These are phyloP conservation scores for Hyposoter dolosus DNA, from an alignment of 2,888 invertebrate genomes.

Conservation along the genomic window DNA sequence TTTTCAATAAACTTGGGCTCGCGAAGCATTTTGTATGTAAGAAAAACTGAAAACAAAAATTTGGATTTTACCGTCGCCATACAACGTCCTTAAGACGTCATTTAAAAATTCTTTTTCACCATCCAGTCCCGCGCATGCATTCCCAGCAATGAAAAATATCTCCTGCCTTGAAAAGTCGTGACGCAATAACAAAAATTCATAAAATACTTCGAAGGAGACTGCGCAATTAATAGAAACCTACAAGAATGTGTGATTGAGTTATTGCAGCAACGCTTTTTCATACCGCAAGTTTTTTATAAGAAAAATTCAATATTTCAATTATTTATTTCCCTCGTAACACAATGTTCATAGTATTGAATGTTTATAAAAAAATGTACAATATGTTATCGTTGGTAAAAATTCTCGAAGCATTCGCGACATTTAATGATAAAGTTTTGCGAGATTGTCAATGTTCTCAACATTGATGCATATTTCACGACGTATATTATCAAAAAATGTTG, in stretches of 20 bases:
- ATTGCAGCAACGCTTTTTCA: not conserved
- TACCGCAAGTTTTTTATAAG: not conserved
- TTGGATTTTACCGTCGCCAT: no score
- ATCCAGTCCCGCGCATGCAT: not conserved
- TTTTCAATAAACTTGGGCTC: no score
- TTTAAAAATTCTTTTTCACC: not conserved
- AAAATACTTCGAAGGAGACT: not conserved
- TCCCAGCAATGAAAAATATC: not conserved
- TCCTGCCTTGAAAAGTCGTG: not conserved
- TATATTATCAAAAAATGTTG: not conserved
- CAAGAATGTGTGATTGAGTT: not conserved
- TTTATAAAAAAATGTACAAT: not conserved
- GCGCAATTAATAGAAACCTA: not conserved
- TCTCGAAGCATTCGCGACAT: not conserved
- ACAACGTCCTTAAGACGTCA: not conserved
- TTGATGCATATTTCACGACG: not conserved
- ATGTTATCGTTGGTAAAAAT: not conserved
- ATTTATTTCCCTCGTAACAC: not conserved
- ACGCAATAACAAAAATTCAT: not conserved
- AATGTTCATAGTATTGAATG: not conserved
- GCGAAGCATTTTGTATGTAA: no score
- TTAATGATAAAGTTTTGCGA: not conserved
- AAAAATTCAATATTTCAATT: not conserved
- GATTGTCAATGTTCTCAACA: not conserved
- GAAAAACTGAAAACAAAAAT: no score